Base-by-base conservation (phyloP, 1,140 invertebrate genomes). In the Bactericera cockerelli region DNA sequence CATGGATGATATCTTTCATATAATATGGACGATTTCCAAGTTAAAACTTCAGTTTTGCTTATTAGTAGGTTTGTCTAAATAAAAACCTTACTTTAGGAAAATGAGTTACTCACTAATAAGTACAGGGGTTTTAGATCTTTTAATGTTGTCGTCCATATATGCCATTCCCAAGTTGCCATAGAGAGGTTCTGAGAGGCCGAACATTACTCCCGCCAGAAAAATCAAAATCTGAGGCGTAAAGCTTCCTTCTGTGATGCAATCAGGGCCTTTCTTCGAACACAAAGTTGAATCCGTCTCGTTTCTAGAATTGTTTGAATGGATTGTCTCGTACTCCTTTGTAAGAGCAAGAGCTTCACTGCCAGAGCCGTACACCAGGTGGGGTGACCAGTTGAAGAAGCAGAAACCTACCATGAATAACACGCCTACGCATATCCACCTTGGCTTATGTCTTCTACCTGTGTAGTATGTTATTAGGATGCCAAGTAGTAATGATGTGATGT, bases 301-400 rank as follows among this genome's bases (percentile, higher is more conserved):
- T 19, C 26, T 6, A n/a, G 16, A n/a, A 57, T 6, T 4, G 25
- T 19, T 49, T 59, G 1, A 53, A 53, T n/a, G 64, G 19, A 19
- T 67, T 66, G 0, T 70, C 68, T 77, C 77, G 61, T 79, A 80
- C 64, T 86, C 83, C 33, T 75, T 69, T 0, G 82, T 84, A 33
- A 85, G 67, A 22, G 75, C 67, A 13, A 85, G 66, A 0, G 82
- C 81, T 64, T 86, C 81, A 19, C 80, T 72, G 1, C 83, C 83
- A 16, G 82, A 76, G 0, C 83, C 83, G 63, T 84, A 89, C 2
- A 89, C 69, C 57, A 85, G 77, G 63, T 87, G 84, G 1, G 86
- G 86, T 1, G 83, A 63, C 39, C 81, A 81, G 56, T 80, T 81
- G 57, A 87, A 64, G 58, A 86, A 73, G 66, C 83, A 86, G 64